Evolutionary conservation across 1,140 invertebrate species (phyloP), one percentile per base, ranked within the genome.

Genomic region (Lasioglossum baleicum): DNA sequence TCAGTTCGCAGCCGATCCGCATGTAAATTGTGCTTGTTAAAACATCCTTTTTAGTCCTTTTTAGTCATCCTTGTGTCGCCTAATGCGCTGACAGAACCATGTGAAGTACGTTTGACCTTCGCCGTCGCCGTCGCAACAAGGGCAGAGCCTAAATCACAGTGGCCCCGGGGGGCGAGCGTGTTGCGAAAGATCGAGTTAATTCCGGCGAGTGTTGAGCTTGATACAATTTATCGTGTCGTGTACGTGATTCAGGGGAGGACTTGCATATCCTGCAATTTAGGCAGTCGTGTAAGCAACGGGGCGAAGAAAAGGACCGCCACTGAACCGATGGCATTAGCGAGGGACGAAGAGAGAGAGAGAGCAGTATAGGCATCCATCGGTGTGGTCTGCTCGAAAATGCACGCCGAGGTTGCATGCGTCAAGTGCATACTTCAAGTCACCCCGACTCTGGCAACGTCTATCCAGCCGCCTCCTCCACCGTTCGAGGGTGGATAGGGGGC

Each of bases 341-440:
- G 75, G 72, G 31, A 70, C 20, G 73, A 35, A 22, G n/a, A 65
- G 56, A 75, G 58, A 22, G n/a, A 70, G 63, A 77, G n/a, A 70
- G 63, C 74, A 58, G 79, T 68, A 72, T 58, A 40, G 70, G 80
- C 31, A 22, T 42, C 42, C 42, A n/a, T 58, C 42, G 66, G 40
- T 58, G 64, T 15, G 60, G 67, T 56, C 60, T 26, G 51, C 61
- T 73, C 35, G 71, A 58, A 61, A 68, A 66, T 78, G 67, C 68
- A 81, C 72, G 78, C 86, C 86, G 83, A 78, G 89, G 73, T 90
- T 88, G 90, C 90, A 89, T 90, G 90, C 90, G 88, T 90, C 89
- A 89, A 90, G 89, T 89, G 90, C 88, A 90, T 90, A 90, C 90
- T 90, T 90, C 88, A 90, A 90, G 88, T 90, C 86, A 70, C 81